phyloP scores from a whole-genome alignment of 2,888 invertebrate species.

The Eupithecia pulchellata region DNA sequence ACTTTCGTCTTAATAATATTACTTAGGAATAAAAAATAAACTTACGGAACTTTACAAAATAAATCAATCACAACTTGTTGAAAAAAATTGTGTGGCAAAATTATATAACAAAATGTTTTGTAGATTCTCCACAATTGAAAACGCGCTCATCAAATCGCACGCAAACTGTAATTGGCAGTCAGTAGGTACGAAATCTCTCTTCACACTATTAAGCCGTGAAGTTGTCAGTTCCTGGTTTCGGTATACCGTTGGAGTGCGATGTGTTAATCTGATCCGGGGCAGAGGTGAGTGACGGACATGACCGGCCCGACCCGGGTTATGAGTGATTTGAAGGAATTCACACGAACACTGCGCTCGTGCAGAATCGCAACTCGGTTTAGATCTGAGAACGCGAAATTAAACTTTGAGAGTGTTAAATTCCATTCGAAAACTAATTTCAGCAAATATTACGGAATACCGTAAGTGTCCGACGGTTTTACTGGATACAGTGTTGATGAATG shows the following conservation, averaged over 20 bases:
- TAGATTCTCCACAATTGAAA: constrained; percentile 1
- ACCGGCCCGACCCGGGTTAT: constrained; percentile 42
- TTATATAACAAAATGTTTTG: background rate
- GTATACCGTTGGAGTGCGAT: constrained; percentile 31
- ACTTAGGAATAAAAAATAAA: background rate
- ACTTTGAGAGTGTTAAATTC: too few relatives aligned
- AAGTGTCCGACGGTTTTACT: too few relatives aligned
- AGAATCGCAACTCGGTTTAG: constrained; percentile 13
- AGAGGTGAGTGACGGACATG: constrained; percentile 55
- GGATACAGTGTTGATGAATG: background rate
- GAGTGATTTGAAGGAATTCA: constrained; percentile 35
- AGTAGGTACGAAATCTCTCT: constrained; percentile 4
- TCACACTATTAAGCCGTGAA: constrained; percentile 24
- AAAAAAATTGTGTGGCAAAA: too few relatives aligned
- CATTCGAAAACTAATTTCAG: too few relatives aligned
- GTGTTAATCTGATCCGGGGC: constrained; percentile 56
- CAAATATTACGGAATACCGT: too few relatives aligned
- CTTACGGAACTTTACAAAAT: too few relatives aligned
- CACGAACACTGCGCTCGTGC: constrained; percentile 22
- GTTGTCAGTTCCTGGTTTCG: constrained; percentile 37
- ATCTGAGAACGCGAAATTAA: background rate
- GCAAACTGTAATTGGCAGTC: background rate
- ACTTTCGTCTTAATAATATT: too few relatives aligned
- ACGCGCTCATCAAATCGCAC: background rate
- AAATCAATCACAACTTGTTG: too few relatives aligned